Percentiles rank a stretch among this genome's conserved stretches.
phyloP scores from a whole-genome alignment of 2,113 vertebrate species.

The Cranoglanis bouderius region DNA sequence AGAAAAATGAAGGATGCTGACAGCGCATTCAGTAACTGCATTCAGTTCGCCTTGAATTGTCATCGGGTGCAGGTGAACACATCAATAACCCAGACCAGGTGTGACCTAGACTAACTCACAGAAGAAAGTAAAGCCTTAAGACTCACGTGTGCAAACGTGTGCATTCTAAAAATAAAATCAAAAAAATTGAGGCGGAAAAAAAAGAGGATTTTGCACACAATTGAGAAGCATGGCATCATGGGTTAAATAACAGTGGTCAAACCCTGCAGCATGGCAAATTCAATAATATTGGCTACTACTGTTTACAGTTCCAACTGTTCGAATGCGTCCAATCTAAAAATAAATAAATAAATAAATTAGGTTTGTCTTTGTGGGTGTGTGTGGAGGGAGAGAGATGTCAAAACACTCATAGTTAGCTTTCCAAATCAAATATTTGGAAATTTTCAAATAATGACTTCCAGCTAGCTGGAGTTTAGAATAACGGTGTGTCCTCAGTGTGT shows the following conservation, averaged over 20 bases:
- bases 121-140: slow-evolving; percentile 25
- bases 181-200: no score
- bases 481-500: not conserved
- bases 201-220: not conserved
- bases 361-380: not conserved
- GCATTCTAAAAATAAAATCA: slow-evolving; percentile 20
- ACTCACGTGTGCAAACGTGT: slow-evolving; percentile 13
- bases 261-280: not conserved
- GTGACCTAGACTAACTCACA: slow-evolving; percentile 40
- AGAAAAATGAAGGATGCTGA: slow-evolving; percentile 31
- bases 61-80: slow-evolving; percentile 48
- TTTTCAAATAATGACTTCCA: not conserved
- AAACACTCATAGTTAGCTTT: not conserved
- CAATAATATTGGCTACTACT: not conserved
- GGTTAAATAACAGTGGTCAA: not conserved
- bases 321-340: no score
- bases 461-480: no score
- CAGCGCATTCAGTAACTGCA: slow-evolving; percentile 16
- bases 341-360: no score
- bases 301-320: not conserved
- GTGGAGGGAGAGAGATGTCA: not conserved
- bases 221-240: not conserved
- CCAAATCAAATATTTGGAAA: no score
- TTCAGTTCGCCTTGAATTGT: slow-evolving; percentile 31
- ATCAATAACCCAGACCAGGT: slow-evolving; percentile 53